A percentile compares a stretch with the other conserved stretches of the same genome.
Conservation (phyloP, 1,140 invertebrate genomes). For the Drosophila obscura region DNA sequence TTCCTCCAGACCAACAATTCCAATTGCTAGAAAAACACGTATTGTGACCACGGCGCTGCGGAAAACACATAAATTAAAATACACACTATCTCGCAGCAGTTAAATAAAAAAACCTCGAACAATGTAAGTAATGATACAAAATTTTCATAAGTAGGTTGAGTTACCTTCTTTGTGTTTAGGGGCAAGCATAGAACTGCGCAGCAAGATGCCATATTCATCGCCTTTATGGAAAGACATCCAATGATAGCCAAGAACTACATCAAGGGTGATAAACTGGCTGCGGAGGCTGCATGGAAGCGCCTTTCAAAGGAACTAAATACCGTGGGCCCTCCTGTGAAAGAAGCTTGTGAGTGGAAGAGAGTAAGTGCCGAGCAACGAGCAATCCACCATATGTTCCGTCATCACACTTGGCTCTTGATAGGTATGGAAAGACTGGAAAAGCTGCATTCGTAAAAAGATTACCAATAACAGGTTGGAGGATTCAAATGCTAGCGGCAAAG, state of each 20-base stretch:
- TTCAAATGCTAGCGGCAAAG: constrained; percentile 55
- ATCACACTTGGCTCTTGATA: neutral
- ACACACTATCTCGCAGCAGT: too few relatives aligned
- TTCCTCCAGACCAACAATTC: too few relatives aligned
- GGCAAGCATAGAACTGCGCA: constrained; percentile 71
- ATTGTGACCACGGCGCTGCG: too few relatives aligned
- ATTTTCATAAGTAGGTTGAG: too few relatives aligned
- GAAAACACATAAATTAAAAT: too few relatives aligned
- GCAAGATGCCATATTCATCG: constrained; percentile 71
- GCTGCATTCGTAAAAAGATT: constrained; percentile 67
- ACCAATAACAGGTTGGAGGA: constrained; percentile 58
- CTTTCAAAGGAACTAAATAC: constrained; percentile 64
- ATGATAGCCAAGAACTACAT: constrained; percentile 67
- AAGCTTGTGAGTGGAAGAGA: constrained; percentile 61
- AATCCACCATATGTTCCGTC: neutral
- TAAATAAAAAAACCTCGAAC: too few relatives aligned
- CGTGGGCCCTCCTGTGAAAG: constrained; percentile 62
- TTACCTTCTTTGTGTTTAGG: constrained; percentile 25
- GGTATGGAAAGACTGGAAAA: constrained; percentile 76
- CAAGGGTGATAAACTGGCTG: constrained; percentile 65
- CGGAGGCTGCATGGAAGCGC: constrained; percentile 66
- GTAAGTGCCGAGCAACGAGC: constrained; percentile 12
- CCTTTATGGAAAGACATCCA: constrained; percentile 68
- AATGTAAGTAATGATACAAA: too few relatives aligned
- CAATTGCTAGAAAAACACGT: too few relatives aligned